Conservation (phyloP, 1,140 invertebrate genomes). For the Macrotrachela quadricornifera region DNA sequence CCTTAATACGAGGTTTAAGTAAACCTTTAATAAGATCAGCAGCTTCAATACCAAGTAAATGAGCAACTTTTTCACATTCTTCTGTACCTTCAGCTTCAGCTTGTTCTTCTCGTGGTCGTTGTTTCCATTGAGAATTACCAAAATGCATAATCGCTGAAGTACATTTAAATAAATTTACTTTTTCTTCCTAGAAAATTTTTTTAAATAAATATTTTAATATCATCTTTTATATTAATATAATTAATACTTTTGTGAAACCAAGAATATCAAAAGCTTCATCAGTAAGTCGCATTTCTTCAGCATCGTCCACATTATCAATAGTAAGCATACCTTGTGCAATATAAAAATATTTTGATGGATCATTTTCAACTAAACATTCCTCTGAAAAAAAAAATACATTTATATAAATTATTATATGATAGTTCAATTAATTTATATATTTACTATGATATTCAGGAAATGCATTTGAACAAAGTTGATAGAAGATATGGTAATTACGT, state of each 20-base stretch:
- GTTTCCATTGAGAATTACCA: constrained; percentile 98
- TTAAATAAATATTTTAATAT: no score
- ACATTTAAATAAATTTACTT: constrained; percentile 84
- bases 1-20: constrained; percentile 40
- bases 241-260: constrained; percentile 51
- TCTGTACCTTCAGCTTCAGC: constrained; percentile 87
- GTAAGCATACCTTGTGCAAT: constrained; percentile 88
- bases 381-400: constrained; percentile 35
- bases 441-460: constrained; percentile 37
- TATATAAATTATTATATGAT: not conserved
- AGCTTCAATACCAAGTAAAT: constrained; percentile 47
- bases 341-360: constrained; percentile 65
- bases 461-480: constrained; percentile 92
- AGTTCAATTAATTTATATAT: not conserved
- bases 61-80: constrained; percentile 80
- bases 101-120: constrained; percentile 96
- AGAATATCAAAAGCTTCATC: constrained; percentile 95
- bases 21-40: constrained; percentile 38
- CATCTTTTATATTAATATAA: no score
- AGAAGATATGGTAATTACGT: constrained; percentile 99
- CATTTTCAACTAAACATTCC: constrained; percentile 56
- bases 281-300: constrained; percentile 70
- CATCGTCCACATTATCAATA: constrained; percentile 84
- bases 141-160: constrained; percentile 93
- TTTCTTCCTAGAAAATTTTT: constrained; percentile 47